Base-by-base conservation (phyloP, 2,797 vertebrate genomes). In the Prunella strophiata region DNA sequence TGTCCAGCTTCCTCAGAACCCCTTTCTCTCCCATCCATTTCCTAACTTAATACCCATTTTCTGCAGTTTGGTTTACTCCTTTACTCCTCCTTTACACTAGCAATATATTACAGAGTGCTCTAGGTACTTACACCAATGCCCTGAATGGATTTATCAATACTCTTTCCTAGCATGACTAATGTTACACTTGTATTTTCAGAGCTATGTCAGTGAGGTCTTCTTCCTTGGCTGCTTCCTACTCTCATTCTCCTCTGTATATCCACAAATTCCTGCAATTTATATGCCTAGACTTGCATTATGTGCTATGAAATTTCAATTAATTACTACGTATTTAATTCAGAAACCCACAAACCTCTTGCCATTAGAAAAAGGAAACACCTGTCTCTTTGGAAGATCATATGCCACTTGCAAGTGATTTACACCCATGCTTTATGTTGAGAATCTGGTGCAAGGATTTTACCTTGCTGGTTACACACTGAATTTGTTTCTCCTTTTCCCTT, bases 171-270 rank as follows among this genome's bases (percentile, higher is more conserved):
- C 13, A 63, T 6, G 25, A 32, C 5, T 50, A 16, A 40, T 4
- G 10, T 12, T 19, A 40, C 4, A 3, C 15, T 57, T 86, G 10
- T 3, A 25, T 76, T 79, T 58, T 42, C 47, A 79, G 36, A 25
- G 8, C 36, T 77, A 6, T 2, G 0, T 18, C 21, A 76, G 10
- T 38, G 18, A 71, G 6, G 7, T 62, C 1, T 2, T 61, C 1
- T 1, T 58, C 72, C 42, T 40, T 30, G 20, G 3, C 3, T 78
- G 9, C 29, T 68, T 70, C 23, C 23, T 61, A 8, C 26, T 78
- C 29, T 76, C 30, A 23, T 7, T 13, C 21, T 63, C 6, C 23
- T 76, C 48, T 59, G 16, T 4, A 51, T 26, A 45, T 1, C 5
- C 15, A 27, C 14, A 79, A 50, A 26, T 42, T 45, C 26, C 16